A percentile compares a stretch with the other conserved stretches of the same genome.
phyloP scores from a whole-genome alignment of 1,140 invertebrate species.

The Leptinotarsa texana region DNA sequence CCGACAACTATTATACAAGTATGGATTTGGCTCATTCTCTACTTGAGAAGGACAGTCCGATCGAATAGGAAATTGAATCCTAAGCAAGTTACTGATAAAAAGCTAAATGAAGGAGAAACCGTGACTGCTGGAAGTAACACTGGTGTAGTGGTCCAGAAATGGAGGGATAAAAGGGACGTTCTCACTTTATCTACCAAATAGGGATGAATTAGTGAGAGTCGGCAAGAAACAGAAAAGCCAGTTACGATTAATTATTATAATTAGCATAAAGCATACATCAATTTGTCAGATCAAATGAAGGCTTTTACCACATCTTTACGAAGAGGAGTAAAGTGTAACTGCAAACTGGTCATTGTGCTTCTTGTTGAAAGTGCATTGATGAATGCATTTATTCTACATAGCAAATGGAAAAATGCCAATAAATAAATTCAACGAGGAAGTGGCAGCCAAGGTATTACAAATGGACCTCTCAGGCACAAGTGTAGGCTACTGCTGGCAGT shows the following conservation, averaged over 20 bases:
- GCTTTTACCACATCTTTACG: neutral
- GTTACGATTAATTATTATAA: conserved; percentile 34
- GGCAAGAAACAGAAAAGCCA: conserved; percentile 22
- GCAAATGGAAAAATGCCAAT: neutral
- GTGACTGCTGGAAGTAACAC: conserved; percentile 6
- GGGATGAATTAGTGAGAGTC: neutral
- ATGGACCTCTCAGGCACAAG: too few relatives aligned
- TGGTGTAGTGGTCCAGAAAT: conserved; percentile 18
- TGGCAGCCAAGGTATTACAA: neutral
- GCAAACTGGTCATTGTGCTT: neutral
- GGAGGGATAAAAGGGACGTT: neutral
- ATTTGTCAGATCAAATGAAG: conserved; percentile 38
- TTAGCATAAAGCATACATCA: conserved; percentile 34
- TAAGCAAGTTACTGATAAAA: conserved; percentile 34
- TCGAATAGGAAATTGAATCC: neutral
- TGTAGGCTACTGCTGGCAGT: neutral
- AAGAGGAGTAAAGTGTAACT: neutral
- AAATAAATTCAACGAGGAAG: neutral
- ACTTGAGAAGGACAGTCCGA: too few relatives aligned
- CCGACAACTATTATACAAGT: conserved; percentile 56
- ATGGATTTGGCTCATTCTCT: conserved; percentile 46
- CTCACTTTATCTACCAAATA: neutral
- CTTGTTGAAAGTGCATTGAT: neutral
- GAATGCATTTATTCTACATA: neutral
- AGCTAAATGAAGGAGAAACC: conserved; percentile 1